These are phyloP conservation scores for Galendromus occidentalis DNA, from an alignment of 1,140 invertebrate genomes.

Conservation along the genomic window DNA sequence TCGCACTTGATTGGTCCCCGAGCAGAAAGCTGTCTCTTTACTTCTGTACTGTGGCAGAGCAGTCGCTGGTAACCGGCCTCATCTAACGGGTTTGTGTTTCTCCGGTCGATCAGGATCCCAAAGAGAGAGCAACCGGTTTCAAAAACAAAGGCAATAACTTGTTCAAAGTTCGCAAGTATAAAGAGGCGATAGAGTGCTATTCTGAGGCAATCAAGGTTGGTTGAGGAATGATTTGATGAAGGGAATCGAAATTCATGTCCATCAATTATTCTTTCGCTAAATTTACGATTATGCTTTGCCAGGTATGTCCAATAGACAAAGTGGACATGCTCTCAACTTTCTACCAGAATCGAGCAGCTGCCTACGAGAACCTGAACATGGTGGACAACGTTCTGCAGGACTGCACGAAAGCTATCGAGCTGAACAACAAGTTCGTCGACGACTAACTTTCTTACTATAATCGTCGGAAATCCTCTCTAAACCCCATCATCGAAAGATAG, in stretches of 20 bases:
- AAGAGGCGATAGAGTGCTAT: slow-evolving; percentile 66
- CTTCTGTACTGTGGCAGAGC: background rate
- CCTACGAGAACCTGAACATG: slow-evolving; percentile 75
- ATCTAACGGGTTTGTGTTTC: slow-evolving; percentile 12
- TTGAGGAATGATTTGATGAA: too few species aligned
- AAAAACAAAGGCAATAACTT: slow-evolving; percentile 71
- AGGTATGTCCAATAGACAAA: slow-evolving; percentile 49
- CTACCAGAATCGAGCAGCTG: slow-evolving; percentile 86
- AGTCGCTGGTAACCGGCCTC: background rate
- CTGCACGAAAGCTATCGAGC: slow-evolving; percentile 58
- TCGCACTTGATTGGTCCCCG: too few species aligned
- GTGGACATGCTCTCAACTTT: slow-evolving; percentile 58
- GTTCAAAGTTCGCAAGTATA: slow-evolving; percentile 64
- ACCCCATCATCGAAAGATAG: background rate
- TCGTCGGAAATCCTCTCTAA: background rate
- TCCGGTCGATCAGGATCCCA: slow-evolving; percentile 32
- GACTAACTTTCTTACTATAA: slow-evolving; percentile 8
- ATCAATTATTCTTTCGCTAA: too few species aligned
- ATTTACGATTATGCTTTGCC: too few species aligned
- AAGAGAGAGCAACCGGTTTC: slow-evolving; percentile 46
- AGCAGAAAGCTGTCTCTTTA: too few species aligned
- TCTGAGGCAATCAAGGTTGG: slow-evolving; percentile 54
- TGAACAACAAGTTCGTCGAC: slow-evolving; percentile 57
- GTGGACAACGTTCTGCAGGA: slow-evolving; percentile 63
- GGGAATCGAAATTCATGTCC: too few species aligned